Conservation (phyloP, 2,888 invertebrate genomes). For the Pheosia tremula region DNA sequence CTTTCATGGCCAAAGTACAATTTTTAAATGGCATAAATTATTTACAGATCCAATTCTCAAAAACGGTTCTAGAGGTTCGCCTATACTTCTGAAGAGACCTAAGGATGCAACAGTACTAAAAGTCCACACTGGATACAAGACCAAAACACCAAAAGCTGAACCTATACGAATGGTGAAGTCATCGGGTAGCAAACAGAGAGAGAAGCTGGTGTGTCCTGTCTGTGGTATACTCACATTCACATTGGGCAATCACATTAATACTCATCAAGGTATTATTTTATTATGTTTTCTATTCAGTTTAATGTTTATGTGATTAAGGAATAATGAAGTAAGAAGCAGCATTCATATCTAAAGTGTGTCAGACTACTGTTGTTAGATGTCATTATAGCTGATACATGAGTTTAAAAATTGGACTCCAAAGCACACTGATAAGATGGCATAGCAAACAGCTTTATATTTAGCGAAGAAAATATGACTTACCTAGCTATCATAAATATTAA, state of each 20-base stretch:
- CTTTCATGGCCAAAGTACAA: too few species aligned
- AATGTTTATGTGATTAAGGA: too few species aligned
- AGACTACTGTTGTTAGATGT: too few species aligned
- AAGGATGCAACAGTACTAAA: conserved; percentile 76
- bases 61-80: conserved; percentile 73
- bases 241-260: conserved; percentile 76
- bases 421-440: too few species aligned
- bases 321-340: too few species aligned
- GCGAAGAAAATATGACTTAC: too few species aligned
- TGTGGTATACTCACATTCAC: conserved; percentile 80
- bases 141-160: conserved; percentile 52
- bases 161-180: conserved; percentile 58
- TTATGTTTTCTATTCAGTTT: neutral
- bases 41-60: conserved; percentile 74
- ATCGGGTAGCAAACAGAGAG: conserved; percentile 62
- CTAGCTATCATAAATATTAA: too few species aligned
- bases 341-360: too few species aligned
- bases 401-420: too few species aligned
- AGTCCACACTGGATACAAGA: conserved; percentile 61
- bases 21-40: neutral
- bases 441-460: too few species aligned
- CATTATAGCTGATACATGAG: too few species aligned
- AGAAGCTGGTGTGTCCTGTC: conserved; percentile 79
- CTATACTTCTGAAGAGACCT: conserved; percentile 73
- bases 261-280: conserved; percentile 70